A percentile compares a stretch with the other conserved stretches of the same genome.
Conservation (phyloP, 2,113 vertebrate species). For the Coreoperca whiteheadi region DNA sequence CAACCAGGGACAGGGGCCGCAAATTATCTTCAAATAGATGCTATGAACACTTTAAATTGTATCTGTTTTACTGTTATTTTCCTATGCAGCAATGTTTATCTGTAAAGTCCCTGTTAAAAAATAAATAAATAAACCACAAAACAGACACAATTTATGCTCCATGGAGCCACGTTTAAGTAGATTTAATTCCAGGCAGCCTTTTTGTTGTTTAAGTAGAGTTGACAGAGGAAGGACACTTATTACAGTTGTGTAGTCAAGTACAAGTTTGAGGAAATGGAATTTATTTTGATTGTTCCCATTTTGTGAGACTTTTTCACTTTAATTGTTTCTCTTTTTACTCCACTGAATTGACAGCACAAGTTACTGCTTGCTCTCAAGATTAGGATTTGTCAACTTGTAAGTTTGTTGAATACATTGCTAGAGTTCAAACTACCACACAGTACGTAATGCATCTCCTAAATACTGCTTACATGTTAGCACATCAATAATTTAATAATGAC, state of each 20-base stretch:
- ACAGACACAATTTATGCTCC: background rate
- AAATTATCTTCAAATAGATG: background rate
- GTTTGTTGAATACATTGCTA: background rate
- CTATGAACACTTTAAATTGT: too few relatives aligned
- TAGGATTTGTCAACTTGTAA: background rate
- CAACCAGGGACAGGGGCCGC: background rate
- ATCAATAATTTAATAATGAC: background rate
- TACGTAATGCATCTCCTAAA: background rate
- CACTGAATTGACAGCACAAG: background rate
- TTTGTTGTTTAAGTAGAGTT: background rate
- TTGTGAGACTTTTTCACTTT: background rate
- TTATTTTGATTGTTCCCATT: slow-evolving; percentile 16
- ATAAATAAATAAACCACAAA: background rate
- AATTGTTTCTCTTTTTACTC: background rate
- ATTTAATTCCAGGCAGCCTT: background rate
- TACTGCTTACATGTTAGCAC: background rate
- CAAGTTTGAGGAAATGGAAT: background rate
- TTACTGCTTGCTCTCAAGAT: background rate
- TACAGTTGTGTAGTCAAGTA: background rate
- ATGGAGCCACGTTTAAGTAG: background rate
- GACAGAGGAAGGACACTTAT: background rate
- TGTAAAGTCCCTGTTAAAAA: background rate
- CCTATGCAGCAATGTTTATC: background rate
- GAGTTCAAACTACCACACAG: background rate
- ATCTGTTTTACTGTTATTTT: background rate